Base-by-base conservation (phyloP, 2,888 invertebrate genomes). In the Arge pagana region DNA sequence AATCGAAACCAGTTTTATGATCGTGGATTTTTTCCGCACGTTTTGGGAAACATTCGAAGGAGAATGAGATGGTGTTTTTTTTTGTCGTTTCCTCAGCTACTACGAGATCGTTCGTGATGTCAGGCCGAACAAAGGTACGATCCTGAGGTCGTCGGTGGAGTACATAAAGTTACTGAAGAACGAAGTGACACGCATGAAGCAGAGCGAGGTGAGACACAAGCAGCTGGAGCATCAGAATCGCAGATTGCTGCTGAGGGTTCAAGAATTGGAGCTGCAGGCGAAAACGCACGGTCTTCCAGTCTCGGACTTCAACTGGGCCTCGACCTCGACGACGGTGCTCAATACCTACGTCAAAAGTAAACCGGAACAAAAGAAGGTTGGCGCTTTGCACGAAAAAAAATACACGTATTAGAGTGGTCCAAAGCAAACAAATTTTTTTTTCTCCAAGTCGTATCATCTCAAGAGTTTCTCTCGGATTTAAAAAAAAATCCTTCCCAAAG, bases 111-210 rank as follows among this genome's bases (percentile, higher is more conserved):
- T 94, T 3, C 81, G 93, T 24, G 93, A 94, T 76, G 90, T 93
- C 33, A 82, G 93, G 23, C 93, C 93, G 10, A 94, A 94, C 77
- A 94, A 94, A 74, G 98, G 98, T 10, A 96, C 96, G 1, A 98
- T 98, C 61, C 81, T 98, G n/a, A 96, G 96, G 78, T 96, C 96
- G 30, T 95, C 96, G 6, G 97, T 97, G 49, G 97, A 98, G 77
- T 98, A 96, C 75, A 96, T 98, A 66, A 90, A 92, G 74, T 87
- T 90, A 57, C 78, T 98, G 51, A 89, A 80, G 70, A 85, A 81
- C 66, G 85, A 86, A 75, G 82, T 90, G 52, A 85, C 87, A 50
- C 81, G 86, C 62, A 80, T 92, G 59, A 88, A 88, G 64, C 87
- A 88, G 64, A 83, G 86, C 63, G 93, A 93, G 69, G 83, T 85